These are phyloP conservation scores for Collichthys lucidus DNA, from an alignment of 2,113 vertebrate genomes.

Conservation along the genomic window DNA sequence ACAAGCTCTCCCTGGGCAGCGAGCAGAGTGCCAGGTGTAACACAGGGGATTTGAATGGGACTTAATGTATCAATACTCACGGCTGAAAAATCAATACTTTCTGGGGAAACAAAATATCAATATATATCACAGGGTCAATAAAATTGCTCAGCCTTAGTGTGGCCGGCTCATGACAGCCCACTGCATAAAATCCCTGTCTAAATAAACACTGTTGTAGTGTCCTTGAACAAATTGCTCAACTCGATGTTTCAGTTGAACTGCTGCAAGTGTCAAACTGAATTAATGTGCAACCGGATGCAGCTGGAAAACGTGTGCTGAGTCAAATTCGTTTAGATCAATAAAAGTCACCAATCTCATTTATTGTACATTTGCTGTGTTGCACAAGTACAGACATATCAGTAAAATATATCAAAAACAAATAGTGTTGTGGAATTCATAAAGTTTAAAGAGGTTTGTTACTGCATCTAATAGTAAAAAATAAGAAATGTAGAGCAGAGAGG, in stretches of 20 bases:
- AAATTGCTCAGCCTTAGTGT: background rate
- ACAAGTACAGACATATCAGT: background rate
- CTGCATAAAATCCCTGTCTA: background rate
- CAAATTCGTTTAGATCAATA: background rate
- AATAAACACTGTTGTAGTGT: slow-evolving; percentile 4
- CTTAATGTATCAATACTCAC: too few species aligned
- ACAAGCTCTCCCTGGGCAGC: too few species aligned
- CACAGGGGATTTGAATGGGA: too few species aligned
- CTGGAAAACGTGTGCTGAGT: background rate
- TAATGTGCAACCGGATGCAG: background rate
- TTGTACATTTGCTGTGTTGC: background rate
- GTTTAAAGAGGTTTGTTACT: background rate
- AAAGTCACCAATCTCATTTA: background rate
- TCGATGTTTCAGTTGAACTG: background rate
- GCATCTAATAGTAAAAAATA: background rate
- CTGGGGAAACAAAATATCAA: too few species aligned
- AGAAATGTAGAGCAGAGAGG: background rate
- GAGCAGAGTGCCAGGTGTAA: too few species aligned
- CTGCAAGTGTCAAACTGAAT: background rate
- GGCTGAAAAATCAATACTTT: too few species aligned
- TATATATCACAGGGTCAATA: too few species aligned
- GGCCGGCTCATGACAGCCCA: background rate
- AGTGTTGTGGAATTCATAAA: background rate
- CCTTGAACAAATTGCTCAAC: background rate
- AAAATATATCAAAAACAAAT: background rate